Evolutionary conservation across 2,888 invertebrate species (phyloP), one percentile per base, ranked within the genome.

Genomic region (Drosophila siamana): DNA sequence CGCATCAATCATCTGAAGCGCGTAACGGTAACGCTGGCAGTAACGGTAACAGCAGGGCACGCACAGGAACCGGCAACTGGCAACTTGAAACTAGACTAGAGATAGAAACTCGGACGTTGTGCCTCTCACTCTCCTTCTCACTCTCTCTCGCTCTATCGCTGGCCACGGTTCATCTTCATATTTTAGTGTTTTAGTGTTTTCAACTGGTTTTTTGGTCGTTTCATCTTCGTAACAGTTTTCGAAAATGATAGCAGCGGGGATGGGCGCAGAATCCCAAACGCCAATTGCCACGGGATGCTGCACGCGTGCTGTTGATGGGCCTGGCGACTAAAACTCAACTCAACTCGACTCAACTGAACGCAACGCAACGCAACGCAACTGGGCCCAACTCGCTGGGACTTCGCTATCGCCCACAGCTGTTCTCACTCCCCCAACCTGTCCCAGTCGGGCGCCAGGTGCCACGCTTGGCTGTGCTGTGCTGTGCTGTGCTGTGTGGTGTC

Each of bases 231-330:
- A 72, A 72, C 78, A 74, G 82, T 87, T 82, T 82, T 85, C 47
- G 76, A 75, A 82, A 82, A 87, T 75, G 72, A 69, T 70, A 65
- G 22, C 33, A 8, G 9, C n/a, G 54, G 41, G 11, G n/a, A 11
- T 33, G 33, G n/a, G 19, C 19, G 15, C 8, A 19, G 1, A 56
- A 13, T 38, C 50, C 36, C 43, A 50, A 54, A 62, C 33, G 11
- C 65, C 80, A 80, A 80, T 80, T 78, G 85, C 72, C 76, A 63
- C 47, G 83, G 70, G 69, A 76, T 65, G 67, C 56, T 65, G 71
- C 81, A 82, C 88, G 88, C 88, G 88, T 85, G 88, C 82, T 76
- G 73, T 87, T 87, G 82, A 82, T 82, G 86, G 82, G 36, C 36
- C 15, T 13, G 36, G 36, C 36, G 13, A 36, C 36, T 33, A 33